Evolutionary conservation across 2,797 vertebrate species (phyloP), one percentile per base, ranked within the genome.

Genomic region (Pangasius mekongensis): DNA sequence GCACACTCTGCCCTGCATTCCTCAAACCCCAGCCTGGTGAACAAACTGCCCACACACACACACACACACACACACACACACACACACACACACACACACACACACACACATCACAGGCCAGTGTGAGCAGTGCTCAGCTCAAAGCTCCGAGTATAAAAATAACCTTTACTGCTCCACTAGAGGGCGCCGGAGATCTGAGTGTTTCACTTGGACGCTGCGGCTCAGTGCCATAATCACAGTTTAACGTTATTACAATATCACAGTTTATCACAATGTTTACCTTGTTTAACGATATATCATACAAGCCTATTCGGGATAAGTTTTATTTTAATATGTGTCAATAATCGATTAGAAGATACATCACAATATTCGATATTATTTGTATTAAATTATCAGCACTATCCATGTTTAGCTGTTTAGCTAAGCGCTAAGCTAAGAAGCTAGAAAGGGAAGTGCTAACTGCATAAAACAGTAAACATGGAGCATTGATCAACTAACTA

Each of bases 21-120:
- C 84, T 89, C 67, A 82, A n/a, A n/a, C n/a, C n/a, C n/a, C 47
- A 69, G 30, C 39, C 88, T 86, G 67, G 58, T 14, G 64, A 88
- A 66, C 33, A 30, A 69, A 88, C 52, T 5, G 39, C 78, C 33
- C 43, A n/a, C 87, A 27, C 71, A 76, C 73, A 47, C 73, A 78
- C 49, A 81, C 54, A 81, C 77, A 60, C 77, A 80, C 56, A 60
- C 56, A 82, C 22, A 43, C 36, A 24, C 20, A 60, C 56, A 62
- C 80, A 64, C 60, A 83, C 27, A 81, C 54, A 81, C 77, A 60
- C 77, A 80, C 56, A 60, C 56, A 82, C 22, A 43, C 36, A 24
- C 20, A 60, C 56, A 62, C 80, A 64, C 60, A 83, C 27, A 83
- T 43, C 56, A 62, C 80, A 82, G 56, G 13, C 24, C 11, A 43